Evolutionary conservation across 2,113 vertebrate species (phyloP), one percentile per base, ranked within the genome.

Genomic region (Cygnus atratus): DNA sequence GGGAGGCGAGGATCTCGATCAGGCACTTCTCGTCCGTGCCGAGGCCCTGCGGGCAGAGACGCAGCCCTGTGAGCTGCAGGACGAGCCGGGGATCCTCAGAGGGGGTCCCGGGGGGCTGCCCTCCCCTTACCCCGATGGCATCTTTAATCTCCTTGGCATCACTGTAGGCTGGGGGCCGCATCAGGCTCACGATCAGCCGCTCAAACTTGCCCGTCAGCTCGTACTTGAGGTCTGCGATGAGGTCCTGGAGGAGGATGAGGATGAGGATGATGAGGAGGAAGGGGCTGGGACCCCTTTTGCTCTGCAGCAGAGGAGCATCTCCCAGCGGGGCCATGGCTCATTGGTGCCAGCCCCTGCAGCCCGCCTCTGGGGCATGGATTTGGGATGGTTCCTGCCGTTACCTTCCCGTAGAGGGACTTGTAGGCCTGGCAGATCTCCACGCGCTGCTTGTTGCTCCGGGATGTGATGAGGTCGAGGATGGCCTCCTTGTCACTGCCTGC

Each of bases 161-260:
- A 0, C 98, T 98, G 25, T 99, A 99, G 48, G 99, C 97, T 1
- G 98, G 98, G 9, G 98, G 98, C 75, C 98, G 98, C 99, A 99
- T 99, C 91, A 99, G 97, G 84, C 98, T 99, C 74, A 99, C 99
- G 0, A 99, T 99, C 96, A 99, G 98, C 19, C 99, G 98, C 91
- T 99, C 99, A 87, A 99, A 99, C 96, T 99, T 99, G 39, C 99
- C 99, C 0, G 99, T 99, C 96, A 99, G 98, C 97, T 99, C 99
- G 4, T 99, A 99, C 95, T 99, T 99, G 83, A 99, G 97, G 96
- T 99, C 99, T 19, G 98, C 98, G 18, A 99, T 99, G 94, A 99
- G 98, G 96, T 99, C 99, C 99, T 99, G 96, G 71, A 6, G 59
- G 41, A 68, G n/a, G 22, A 61, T 26, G 59, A 83, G 35, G 31